Percentiles rank a stretch among this genome's conserved stretches.
These are phyloP conservation scores for Telmatherina bonti DNA, from an alignment of 2,797 vertebrate species.

Conservation along the genomic window DNA sequence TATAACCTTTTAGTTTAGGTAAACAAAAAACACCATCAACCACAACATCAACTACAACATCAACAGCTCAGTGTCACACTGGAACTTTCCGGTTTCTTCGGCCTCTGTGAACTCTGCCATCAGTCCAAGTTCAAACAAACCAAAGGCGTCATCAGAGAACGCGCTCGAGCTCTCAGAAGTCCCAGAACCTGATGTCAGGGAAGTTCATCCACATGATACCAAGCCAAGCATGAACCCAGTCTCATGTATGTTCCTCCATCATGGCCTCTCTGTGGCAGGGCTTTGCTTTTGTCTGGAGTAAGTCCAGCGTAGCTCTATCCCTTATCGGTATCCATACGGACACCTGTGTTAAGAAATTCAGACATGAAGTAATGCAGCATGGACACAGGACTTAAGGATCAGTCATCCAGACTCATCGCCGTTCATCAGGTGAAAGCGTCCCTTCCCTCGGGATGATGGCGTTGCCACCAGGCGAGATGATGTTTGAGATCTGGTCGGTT, in stretches of 20 bases:
- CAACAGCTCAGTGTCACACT: conserved; percentile 53
- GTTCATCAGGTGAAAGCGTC: too few species aligned
- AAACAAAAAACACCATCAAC: conserved; percentile 75
- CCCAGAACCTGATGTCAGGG: conserved; percentile 19
- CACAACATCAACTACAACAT: conserved; percentile 74
- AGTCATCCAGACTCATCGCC: conserved; percentile 12
- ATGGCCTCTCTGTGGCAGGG: conserved; percentile 24
- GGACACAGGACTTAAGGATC: conserved; percentile 60
- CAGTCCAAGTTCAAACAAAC: neutral
- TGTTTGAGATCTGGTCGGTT: too few species aligned
- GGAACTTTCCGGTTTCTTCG: conserved; percentile 25
- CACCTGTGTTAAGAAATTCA: neutral
- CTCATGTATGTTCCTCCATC: neutral
- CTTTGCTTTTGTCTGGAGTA: conserved; percentile 15
- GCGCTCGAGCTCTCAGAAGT: conserved; percentile 11
- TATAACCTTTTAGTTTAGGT: conserved; percentile 74
- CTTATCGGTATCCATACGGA: neutral
- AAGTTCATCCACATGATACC: neutral
- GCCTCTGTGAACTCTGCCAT: neutral
- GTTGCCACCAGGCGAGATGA: neutral
- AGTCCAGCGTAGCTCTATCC: conserved; percentile 32
- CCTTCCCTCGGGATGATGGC: neutral
- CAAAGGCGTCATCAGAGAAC: neutral
- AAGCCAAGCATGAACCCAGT: conserved; percentile 18
- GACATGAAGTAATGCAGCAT: conserved; percentile 62